Base-by-base conservation (phyloP, 2,888 invertebrate genomes). In the Lepidochitona cinerea region DNA sequence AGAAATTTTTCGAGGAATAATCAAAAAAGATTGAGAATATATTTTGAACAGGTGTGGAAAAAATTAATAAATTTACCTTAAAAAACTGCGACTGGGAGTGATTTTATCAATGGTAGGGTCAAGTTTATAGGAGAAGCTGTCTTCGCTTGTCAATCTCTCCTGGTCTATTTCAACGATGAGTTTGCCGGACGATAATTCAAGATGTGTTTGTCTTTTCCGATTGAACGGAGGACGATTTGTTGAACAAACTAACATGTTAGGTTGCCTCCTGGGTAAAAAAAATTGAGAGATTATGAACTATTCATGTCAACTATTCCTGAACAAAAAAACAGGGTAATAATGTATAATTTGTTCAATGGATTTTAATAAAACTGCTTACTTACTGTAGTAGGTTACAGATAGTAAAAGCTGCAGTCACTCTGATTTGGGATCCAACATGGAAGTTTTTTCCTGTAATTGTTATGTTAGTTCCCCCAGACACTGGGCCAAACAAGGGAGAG, bases 381-480 rank as follows among this genome's bases (percentile, higher is more conserved):
- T 29, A 59, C 59, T 59, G 29, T 4, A 29, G 14, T 29, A 59
- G 23, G 18, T 59, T 26, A 59, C 59, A 59, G 14, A 59, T 29
- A 59, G 29, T 2, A 26, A 29, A 59, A 14, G 79, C 85, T 12
- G 87, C 73, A 4, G 33, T 68, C 5, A 88, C 83, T 0, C 33
- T 29, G 18, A 77, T 73, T 5, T 75, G 74, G 18, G 85, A 76
- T 7, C 87, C 88, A 49, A 90, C 82, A 71, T 86, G 75, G 37
- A 91, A 78, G 72, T 89, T 84, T 6, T 79, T 68, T 18, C 91
- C 91, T 18, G 35, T 75, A 18, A 91, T 73, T 1, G 84, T 86
- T 14, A 91, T 68, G n/a, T 77, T 82, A 23, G 91, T 91, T 12
- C 90, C 91, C 4, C 91, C 91, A 35, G 89, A 87, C n/a, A 79